Evolutionary conservation across 92 coral and sea anemone species (phyloP).

Genomic region (Anthopleura xanthogrammica): DNA sequence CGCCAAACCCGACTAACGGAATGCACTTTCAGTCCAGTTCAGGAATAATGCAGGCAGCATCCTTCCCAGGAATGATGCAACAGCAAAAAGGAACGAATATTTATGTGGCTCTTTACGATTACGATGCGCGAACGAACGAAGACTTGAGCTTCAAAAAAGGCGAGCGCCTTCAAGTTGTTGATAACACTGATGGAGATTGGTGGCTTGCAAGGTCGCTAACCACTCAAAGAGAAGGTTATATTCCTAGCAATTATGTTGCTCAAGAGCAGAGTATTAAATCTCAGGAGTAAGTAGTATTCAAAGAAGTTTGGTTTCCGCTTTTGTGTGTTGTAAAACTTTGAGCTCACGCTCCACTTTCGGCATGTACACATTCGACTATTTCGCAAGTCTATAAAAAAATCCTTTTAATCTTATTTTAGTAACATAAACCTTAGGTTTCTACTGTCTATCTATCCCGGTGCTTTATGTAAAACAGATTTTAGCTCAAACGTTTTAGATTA

Average conservation of each 20-base stretch:
- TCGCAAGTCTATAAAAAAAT: neutral
- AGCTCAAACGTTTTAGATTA: neutral
- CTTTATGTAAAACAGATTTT: neutral
- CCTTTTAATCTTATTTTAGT: neutral
- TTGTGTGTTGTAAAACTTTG: neutral
- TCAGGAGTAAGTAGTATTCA: conserved; percentile 88
- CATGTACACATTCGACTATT: conserved; percentile 2
- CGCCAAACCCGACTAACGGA: conserved; percentile 22
- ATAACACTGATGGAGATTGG: conserved; percentile 99
- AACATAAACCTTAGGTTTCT: neutral
- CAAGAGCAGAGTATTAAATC: conserved; percentile 92
- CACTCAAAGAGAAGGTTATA: conserved; percentile 85
- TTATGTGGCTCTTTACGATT: conserved; percentile 93
- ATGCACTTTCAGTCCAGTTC: conserved; percentile 39
- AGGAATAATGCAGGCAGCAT: conserved; percentile 29
- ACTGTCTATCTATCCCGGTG: neutral
- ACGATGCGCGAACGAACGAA: conserved; percentile 95
- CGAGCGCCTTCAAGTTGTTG: conserved; percentile 91
- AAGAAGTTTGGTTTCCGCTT: conserved; percentile 25
- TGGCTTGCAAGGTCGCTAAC: conserved; percentile 92
- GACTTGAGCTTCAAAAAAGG: conserved; percentile 95
- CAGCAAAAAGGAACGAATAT: conserved; percentile 54
- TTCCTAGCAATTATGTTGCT: conserved; percentile 98
- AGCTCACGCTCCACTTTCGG: conserved; percentile 7
- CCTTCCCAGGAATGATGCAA: conserved; percentile 47